Evolutionary conservation across 2,888 invertebrate genomes (phyloP), one percentile per base, ranked within the genome.

Genomic region (Apotomis betuletana): DNA sequence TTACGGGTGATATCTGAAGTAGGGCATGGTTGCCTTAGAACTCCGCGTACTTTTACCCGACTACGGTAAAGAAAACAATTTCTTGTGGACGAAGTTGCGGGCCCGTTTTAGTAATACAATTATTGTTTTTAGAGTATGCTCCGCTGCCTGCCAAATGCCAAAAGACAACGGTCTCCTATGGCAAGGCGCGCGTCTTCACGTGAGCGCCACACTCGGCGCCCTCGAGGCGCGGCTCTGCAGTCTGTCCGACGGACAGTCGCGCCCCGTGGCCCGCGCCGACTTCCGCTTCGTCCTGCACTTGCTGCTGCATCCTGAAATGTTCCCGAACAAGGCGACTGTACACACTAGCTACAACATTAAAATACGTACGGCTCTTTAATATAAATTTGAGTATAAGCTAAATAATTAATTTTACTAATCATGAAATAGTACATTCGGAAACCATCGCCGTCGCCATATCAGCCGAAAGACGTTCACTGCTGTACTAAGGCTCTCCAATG

Each of bases 111-210:
- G 41, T 6, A 41, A 41, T 41, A 41, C 6, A 6, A 12, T 49
- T 10, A n/a, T 58, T 57, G 15, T 38, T 27, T 55, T 36, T 27
- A 92, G 92, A 70, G 91, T 92, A 2, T 92, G 91, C 69, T 83
- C 87, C 3, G 92, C 92, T 0, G 92, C 91, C 0, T 87, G 88
- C 51, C 91, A 92, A 69, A 76, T 91, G 78, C 88, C 87, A 0
- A 76, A 79, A 0, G 86, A 88, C 54, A 57, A 71, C 0, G 87
- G 87, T 0, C 77, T 83, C 0, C 76, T 91, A 9, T 87, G 85
- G 85, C 82, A 83, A 13, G 87, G 82, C 0, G 84, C 90, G 0
- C 85, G 86, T 0, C 74, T 86, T 0, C 85, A 87, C 74, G 12
- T 85, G 0, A 79, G 87, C 0, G 75, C 81, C 0, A 61, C 74